These are phyloP conservation scores for Orthosia gothica DNA, from an alignment of 2,888 invertebrate genomes.

Conservation along the genomic window DNA sequence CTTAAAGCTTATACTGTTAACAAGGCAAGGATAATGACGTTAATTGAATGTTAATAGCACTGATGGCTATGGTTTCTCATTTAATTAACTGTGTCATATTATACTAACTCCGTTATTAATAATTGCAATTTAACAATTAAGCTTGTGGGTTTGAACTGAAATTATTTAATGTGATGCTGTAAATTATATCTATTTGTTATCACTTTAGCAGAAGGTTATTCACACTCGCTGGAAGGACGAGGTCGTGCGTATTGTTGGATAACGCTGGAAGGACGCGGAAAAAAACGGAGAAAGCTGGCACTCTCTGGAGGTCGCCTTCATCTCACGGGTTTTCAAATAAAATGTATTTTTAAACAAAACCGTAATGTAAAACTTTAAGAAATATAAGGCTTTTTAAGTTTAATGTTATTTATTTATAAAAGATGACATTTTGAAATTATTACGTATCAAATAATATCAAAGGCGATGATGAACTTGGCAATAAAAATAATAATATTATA, in stretches of 20 bases:
- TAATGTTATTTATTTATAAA: too few species aligned
- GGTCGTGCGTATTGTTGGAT: neutral
- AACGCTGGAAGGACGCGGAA: too few species aligned
- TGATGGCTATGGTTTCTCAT: constrained; percentile 15
- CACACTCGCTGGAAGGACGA: too few species aligned
- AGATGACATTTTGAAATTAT: too few species aligned
- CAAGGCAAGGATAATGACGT: neutral
- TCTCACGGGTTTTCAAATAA: neutral
- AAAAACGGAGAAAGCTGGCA: neutral
- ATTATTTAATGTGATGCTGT: neutral
- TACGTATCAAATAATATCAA: neutral
- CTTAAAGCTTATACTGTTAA: neutral
- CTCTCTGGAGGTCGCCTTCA: neutral
- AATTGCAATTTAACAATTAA: constrained; percentile 6
- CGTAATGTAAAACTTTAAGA: too few species aligned
- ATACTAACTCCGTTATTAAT: neutral
- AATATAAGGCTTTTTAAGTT: too few species aligned
- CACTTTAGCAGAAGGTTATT: neutral
- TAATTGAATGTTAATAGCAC: constrained; percentile 32
- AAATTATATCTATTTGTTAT: neutral
- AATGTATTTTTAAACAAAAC: too few species aligned
- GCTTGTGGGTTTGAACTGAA: neutral
- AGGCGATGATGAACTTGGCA: neutral
- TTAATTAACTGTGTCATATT: neutral
- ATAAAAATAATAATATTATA: neutral